Conservation (phyloP, 2,797 vertebrate species). For the Philypnodon macrostomus region DNA sequence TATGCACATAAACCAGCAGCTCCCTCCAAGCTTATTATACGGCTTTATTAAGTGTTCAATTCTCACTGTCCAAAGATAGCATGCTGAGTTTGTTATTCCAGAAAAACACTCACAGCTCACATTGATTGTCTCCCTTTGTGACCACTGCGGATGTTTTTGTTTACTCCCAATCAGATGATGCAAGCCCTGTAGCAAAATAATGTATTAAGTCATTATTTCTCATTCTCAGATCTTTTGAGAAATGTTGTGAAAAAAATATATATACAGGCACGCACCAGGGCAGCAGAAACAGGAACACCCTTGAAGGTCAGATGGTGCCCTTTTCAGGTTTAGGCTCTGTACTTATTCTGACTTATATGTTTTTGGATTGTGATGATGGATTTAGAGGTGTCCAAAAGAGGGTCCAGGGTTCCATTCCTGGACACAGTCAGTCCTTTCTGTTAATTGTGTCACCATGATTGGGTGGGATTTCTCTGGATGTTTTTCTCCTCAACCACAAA, state of each 20-base stretch:
- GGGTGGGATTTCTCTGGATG: too few species aligned
- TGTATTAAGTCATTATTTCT: conserved; percentile 22
- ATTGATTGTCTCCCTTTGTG: conserved; percentile 21
- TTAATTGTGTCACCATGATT: too few species aligned
- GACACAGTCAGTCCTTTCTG: too few species aligned
- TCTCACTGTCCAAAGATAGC: conserved; percentile 32
- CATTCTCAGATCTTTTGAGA: conserved; percentile 11
- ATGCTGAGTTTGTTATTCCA: conserved; percentile 50
- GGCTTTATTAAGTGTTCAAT: conserved; percentile 42
- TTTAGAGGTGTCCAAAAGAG: too few species aligned
- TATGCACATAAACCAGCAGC: too few species aligned
- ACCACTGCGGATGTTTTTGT: conserved; percentile 19
- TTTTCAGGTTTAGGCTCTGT: conserved; percentile 7
- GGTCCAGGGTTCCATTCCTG: too few species aligned
- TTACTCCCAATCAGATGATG: conserved; percentile 25
- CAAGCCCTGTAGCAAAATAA: conserved; percentile 11
- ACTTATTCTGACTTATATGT: conserved; percentile 17
- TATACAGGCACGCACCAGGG: conserved; percentile 21
- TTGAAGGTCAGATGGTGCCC: conserved; percentile 9
- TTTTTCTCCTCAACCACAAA: too few species aligned
- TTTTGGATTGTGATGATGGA: conserved; percentile 10
- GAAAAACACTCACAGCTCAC: conserved; percentile 33
- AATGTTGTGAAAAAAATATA: conserved; percentile 6
- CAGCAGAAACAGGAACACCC: conserved; percentile 4
- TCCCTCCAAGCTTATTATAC: conserved; percentile 33